Percentiles rank a stretch among this genome's conserved stretches.
These are phyloP conservation scores for Dryobota labecula DNA, from an alignment of 2,888 invertebrate species.

Conservation along the genomic window DNA sequence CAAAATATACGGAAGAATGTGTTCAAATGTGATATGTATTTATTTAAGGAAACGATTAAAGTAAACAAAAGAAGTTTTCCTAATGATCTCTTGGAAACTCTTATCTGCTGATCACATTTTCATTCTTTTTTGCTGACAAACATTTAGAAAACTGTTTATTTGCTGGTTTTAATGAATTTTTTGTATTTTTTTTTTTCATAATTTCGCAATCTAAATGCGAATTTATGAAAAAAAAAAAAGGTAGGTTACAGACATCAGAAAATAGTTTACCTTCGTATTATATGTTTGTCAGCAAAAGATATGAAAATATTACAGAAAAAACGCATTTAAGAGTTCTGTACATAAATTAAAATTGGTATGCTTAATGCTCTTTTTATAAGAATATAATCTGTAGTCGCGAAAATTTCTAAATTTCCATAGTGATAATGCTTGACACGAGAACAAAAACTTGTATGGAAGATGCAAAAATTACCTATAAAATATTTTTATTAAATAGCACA, in stretches of 20 bases:
- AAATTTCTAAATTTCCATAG: slow-evolving; percentile 83
- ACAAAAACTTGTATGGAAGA: slow-evolving; percentile 62
- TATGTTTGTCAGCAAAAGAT: slow-evolving; percentile 67
- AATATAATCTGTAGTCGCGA: slow-evolving; percentile 81
- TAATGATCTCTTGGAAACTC: slow-evolving; percentile 90
- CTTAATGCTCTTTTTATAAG: slow-evolving; percentile 80
- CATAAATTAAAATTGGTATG: slow-evolving; percentile 89
- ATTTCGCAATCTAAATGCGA: too few relatives aligned
- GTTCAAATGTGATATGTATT: slow-evolving; percentile 90
- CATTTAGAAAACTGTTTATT: not conserved
- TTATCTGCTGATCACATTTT: slow-evolving; percentile 79
- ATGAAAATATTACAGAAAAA: slow-evolving; percentile 59
- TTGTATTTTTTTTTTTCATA: too few relatives aligned
- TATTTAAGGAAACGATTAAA: slow-evolving; percentile 84
- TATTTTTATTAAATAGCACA: slow-evolving; percentile 27
- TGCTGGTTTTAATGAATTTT: not conserved
- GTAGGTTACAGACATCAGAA: not conserved
- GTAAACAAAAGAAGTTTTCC: slow-evolving; percentile 88
- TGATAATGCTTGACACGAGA: slow-evolving; percentile 63
- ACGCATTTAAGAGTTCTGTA: slow-evolving; percentile 87
- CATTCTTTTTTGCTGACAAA: slow-evolving; percentile 62
- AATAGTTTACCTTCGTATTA: not conserved
- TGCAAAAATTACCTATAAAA: slow-evolving; percentile 51
- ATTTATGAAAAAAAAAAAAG: not conserved
- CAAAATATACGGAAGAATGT: slow-evolving; percentile 85